Evolutionary conservation across 1,140 invertebrate species (phyloP).

Genomic region (Paramacrobiotus metropolitanus): DNA sequence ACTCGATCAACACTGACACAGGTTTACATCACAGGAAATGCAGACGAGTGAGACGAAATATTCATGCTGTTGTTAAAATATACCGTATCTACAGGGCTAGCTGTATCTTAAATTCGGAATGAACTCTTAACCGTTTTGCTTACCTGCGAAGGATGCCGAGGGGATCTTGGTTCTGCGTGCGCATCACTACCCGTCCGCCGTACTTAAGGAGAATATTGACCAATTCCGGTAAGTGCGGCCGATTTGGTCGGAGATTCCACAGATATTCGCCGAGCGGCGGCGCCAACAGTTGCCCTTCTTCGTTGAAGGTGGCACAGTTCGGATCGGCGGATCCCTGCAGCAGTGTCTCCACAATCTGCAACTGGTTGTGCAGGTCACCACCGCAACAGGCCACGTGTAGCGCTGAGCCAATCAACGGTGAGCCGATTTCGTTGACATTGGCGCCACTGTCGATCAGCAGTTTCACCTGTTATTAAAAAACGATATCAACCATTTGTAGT

Average conservation of each 20-base stretch:
- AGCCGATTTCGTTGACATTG: slow-evolving; percentile 45
- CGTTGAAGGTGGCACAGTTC: slow-evolving; percentile 37
- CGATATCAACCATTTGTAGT: slow-evolving; percentile 1
- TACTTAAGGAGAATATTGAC: slow-evolving; percentile 46
- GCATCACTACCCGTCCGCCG: slow-evolving; percentile 48
- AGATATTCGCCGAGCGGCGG: slow-evolving; percentile 59
- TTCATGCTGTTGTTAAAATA: too few species aligned
- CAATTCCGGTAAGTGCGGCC: slow-evolving; percentile 37
- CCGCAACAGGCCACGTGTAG: slow-evolving; percentile 64
- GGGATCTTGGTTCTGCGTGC: slow-evolving; percentile 53
- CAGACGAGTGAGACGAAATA: too few species aligned
- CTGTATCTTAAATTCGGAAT: too few species aligned
- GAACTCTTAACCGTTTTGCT: too few species aligned
- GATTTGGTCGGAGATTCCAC: slow-evolving; percentile 38
- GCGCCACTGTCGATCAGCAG: slow-evolving; percentile 34
- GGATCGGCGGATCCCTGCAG: slow-evolving; percentile 49
- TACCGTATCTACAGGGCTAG: too few species aligned
- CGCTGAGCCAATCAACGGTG: slow-evolving; percentile 55
- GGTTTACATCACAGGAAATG: too few species aligned
- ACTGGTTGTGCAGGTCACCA: slow-evolving; percentile 37
- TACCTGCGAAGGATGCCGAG: slow-evolving; percentile 53
- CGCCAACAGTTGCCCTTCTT: slow-evolving; percentile 26
- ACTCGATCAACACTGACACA: too few species aligned
- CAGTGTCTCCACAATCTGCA: slow-evolving; percentile 35
- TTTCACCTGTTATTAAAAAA: slow-evolving; percentile 7